Conservation (phyloP, 1,140 invertebrate genomes). For the Colletes latitarsis region DNA sequence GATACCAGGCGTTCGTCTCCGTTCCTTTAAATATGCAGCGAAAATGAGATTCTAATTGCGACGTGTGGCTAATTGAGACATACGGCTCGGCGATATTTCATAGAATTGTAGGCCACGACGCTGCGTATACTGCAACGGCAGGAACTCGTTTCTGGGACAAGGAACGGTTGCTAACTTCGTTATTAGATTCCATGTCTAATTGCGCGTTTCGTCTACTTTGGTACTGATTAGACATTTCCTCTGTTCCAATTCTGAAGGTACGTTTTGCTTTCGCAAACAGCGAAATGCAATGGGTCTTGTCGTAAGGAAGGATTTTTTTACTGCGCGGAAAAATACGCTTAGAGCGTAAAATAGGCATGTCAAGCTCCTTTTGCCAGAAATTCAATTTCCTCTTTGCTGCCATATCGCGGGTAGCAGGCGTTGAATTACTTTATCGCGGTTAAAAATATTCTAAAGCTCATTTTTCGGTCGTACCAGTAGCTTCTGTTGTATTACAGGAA, state of each 20-base stretch:
- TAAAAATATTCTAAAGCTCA: too few species aligned
- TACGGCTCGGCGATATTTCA: not conserved
- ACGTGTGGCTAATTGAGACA: conserved; percentile 17
- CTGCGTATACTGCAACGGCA: not conserved
- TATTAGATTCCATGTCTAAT: conserved; percentile 31
- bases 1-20: too few species aligned
- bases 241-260: not conserved
- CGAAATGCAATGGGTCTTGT: not conserved
- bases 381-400: too few species aligned
- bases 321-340: too few species aligned
- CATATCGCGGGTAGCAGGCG: too few species aligned
- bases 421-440: too few species aligned
- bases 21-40: not conserved
- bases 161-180: not conserved
- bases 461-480: too few species aligned
- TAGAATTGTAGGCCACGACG: conserved; percentile 2
- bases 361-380: too few species aligned
- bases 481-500: too few species aligned
- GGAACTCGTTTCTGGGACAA: conserved; percentile 21
- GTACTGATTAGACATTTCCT: not conserved
- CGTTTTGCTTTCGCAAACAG: too few species aligned
- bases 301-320: not conserved
- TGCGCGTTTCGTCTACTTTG: not conserved
- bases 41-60: conserved; percentile 17
- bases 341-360: too few species aligned